These are phyloP conservation scores for Theocolax elegans DNA, from an alignment of 1,140 invertebrate species.

Conservation along the genomic window DNA sequence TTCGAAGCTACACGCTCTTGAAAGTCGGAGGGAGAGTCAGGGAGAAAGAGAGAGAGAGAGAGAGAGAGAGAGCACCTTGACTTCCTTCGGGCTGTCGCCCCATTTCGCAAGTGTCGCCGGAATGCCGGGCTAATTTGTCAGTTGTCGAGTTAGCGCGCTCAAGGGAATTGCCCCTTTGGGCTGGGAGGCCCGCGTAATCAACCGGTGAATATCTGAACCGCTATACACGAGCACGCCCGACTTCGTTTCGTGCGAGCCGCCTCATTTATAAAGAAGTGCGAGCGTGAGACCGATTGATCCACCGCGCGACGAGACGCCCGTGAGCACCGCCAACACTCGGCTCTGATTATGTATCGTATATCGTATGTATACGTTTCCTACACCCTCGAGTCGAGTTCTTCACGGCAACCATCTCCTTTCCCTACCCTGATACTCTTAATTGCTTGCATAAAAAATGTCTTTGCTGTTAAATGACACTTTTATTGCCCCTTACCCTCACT, in stretches of 20 bases:
- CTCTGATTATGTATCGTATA: too few species aligned
- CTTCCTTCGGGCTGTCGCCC: constrained; percentile 61
- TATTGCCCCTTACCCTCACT: too few species aligned
- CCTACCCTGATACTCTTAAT: too few species aligned
- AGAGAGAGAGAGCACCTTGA: too few species aligned
- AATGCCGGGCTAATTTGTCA: constrained; percentile 68
- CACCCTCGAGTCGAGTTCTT: too few species aligned
- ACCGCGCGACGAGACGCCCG: constrained; percentile 8
- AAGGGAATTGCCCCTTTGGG: constrained; percentile 55
- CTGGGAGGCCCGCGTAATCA: constrained; percentile 61
- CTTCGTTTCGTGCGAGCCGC: constrained; percentile 3
- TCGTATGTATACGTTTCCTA: too few species aligned
- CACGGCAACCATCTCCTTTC: too few species aligned
- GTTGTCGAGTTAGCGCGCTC: constrained; percentile 68
- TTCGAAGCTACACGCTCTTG: background rate
- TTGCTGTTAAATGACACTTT: too few species aligned
- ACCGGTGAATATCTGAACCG: constrained; percentile 68
- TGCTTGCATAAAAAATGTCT: too few species aligned
- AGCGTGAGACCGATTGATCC: constrained; percentile 61
- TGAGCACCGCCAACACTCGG: too few species aligned
- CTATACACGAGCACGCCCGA: too few species aligned
- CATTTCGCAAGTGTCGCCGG: constrained; percentile 69
- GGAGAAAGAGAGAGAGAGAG: too few species aligned
- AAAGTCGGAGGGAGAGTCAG: background rate
- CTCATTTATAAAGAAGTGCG: constrained; percentile 67